phyloP scores from a whole-genome alignment of 2,888 invertebrate species.

The Oscheius sp. region DNA sequence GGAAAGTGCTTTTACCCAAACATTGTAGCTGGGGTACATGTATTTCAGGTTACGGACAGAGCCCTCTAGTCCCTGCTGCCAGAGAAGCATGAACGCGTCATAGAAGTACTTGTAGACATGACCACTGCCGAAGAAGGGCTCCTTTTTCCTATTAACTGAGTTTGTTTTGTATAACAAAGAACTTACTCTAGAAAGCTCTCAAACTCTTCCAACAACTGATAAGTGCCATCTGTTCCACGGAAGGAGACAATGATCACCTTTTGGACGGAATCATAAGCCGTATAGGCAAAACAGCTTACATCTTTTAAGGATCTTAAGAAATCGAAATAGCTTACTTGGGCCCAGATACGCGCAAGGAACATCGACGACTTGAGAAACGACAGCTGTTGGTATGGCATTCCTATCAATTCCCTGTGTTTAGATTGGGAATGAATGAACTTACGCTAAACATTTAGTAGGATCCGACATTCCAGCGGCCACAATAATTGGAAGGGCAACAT shows the following conservation, averaged over 20 bases:
- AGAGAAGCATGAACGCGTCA: constrained; percentile 50
- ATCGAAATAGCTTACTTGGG: constrained; percentile 33
- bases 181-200: constrained; percentile 40
- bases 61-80: constrained; percentile 47
- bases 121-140: constrained; percentile 46
- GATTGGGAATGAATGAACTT: too few relatives aligned
- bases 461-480: constrained; percentile 25
- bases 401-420: constrained; percentile 10
- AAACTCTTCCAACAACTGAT: constrained; percentile 41
- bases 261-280: constrained; percentile 36
- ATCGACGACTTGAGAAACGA: constrained; percentile 31
- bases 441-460: constrained; percentile 48
- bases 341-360: constrained; percentile 13
- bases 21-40: constrained; percentile 49
- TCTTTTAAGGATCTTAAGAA: neutral
- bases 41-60: constrained; percentile 42
- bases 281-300: constrained; percentile 37
- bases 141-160: too few relatives aligned
- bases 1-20: constrained; percentile 41
- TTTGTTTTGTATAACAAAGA: too few relatives aligned
- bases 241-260: constrained; percentile 48
- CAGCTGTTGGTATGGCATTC: constrained; percentile 42
- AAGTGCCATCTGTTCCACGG: constrained; percentile 40
- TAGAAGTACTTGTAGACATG: constrained; percentile 57
- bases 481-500: neutral